phyloP scores from a whole-genome alignment of 2,888 invertebrate species.

The Ypsolopha sequella region DNA sequence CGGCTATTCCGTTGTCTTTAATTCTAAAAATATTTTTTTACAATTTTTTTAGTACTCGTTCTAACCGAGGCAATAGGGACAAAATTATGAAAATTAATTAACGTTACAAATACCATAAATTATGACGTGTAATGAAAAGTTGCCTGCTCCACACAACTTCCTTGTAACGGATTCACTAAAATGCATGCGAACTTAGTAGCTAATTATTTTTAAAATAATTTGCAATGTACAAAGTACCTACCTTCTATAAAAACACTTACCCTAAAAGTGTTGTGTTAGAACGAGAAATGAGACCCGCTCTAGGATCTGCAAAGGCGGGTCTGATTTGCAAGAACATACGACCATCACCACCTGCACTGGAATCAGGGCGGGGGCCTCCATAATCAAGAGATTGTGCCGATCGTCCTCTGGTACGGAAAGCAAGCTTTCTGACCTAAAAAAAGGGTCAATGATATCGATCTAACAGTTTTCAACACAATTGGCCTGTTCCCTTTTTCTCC shows the following conservation, averaged over 20 bases:
- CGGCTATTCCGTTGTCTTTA: too few relatives aligned
- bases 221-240: not conserved
- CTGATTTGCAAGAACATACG: constrained; percentile 56
- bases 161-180: too few relatives aligned
- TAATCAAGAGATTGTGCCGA: constrained; percentile 61
- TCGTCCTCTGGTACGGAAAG: constrained; percentile 58
- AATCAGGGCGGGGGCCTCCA: constrained; percentile 13
- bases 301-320: constrained; percentile 54
- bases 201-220: not conserved
- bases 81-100: too few relatives aligned
- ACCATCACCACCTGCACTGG: constrained; percentile 42
- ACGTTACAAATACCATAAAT: too few relatives aligned
- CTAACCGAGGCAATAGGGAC: too few relatives aligned
- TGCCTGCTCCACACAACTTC: too few relatives aligned
- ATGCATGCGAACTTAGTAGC: too few relatives aligned
- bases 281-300: constrained; percentile 40
- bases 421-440: constrained; percentile 52
- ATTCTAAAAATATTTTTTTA: too few relatives aligned
- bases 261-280: constrained; percentile 64
- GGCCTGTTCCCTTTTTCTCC: too few relatives aligned
- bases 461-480: not conserved
- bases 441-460: not conserved
- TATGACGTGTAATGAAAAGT: too few relatives aligned
- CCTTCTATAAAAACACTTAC: constrained; percentile 19
- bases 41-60: too few relatives aligned